These are phyloP conservation scores for Cantharis nigra DNA, from an alignment of 2,888 invertebrate genomes.

Conservation along the genomic window DNA sequence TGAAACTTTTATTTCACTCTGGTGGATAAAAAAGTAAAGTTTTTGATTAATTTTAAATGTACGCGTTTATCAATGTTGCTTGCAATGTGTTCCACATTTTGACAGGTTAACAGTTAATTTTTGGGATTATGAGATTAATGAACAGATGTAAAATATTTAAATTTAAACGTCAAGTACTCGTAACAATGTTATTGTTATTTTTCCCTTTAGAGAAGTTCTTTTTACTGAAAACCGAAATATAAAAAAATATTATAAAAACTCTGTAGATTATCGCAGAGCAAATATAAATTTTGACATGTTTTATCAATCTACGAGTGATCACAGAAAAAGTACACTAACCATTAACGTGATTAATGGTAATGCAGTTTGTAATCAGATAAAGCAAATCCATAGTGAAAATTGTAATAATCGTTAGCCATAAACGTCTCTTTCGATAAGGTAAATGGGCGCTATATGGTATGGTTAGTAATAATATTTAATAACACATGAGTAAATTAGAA, in stretches of 20 bases:
- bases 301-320: background rate
- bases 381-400: background rate
- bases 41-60: background rate
- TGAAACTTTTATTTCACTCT: background rate
- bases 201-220: background rate
- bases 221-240: background rate
- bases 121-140: background rate
- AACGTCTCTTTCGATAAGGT: background rate
- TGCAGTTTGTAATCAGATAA: background rate
- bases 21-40: background rate
- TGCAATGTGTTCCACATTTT: background rate
- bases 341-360: background rate
- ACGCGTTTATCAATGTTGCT: background rate
- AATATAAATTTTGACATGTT: background rate
- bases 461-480: background rate
- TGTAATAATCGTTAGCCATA: conserved; percentile 1
- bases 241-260: background rate
- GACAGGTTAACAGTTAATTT: background rate
- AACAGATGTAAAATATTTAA: background rate
- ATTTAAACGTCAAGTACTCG: background rate
- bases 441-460: background rate
- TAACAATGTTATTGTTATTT: background rate
- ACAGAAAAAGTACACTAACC: background rate
- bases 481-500: background rate
- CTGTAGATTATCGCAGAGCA: background rate